A percentile compares a stretch with the other conserved stretches of the same genome.
Conservation (phyloP, 2,113 vertebrate genomes). For the Sinocyclocheilus grahami region DNA sequence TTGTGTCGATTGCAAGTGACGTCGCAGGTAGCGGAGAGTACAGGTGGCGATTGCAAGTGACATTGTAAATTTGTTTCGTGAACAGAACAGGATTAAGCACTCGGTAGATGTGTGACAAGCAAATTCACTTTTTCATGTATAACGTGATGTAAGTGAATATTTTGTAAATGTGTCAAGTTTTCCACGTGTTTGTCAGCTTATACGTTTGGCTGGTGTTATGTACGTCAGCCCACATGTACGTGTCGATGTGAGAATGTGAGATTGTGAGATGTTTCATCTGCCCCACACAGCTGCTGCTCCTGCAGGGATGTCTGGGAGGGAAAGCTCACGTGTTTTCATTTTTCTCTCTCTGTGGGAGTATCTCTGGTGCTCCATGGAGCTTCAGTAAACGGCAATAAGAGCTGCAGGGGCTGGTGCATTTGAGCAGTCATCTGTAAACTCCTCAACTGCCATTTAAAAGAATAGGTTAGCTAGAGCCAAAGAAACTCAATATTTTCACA, state of each 20-base stretch:
- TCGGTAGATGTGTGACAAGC: not conserved
- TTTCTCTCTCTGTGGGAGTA: not conserved
- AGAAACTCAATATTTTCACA: not conserved
- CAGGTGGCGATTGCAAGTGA: no score
- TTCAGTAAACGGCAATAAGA: not conserved
- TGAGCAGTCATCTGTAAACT: not conserved
- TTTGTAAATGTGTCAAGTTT: not conserved
- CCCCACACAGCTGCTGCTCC: slow-evolving; percentile 5
- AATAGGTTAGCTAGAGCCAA: not conserved
- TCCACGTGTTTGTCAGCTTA: slow-evolving; percentile 1
- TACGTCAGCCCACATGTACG: not conserved
- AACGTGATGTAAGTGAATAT: not conserved
- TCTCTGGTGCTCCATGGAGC: slow-evolving; percentile 17
- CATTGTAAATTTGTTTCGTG: no score
- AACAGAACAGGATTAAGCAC: not conserved
- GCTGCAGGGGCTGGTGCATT: slow-evolving; percentile 14
- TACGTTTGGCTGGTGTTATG: not conserved
- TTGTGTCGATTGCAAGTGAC: no score
- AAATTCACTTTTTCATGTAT: not conserved
- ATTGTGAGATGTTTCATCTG: slow-evolving; percentile 14
- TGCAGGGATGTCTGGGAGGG: slow-evolving; percentile 15
- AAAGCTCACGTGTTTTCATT: slow-evolving; percentile 1
- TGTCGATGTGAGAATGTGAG: not conserved
- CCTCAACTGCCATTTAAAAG: not conserved
- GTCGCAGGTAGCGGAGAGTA: no score